These are phyloP conservation scores for Cyclophora albipunctata DNA, from an alignment of 2,888 invertebrate species.

Conservation along the genomic window DNA sequence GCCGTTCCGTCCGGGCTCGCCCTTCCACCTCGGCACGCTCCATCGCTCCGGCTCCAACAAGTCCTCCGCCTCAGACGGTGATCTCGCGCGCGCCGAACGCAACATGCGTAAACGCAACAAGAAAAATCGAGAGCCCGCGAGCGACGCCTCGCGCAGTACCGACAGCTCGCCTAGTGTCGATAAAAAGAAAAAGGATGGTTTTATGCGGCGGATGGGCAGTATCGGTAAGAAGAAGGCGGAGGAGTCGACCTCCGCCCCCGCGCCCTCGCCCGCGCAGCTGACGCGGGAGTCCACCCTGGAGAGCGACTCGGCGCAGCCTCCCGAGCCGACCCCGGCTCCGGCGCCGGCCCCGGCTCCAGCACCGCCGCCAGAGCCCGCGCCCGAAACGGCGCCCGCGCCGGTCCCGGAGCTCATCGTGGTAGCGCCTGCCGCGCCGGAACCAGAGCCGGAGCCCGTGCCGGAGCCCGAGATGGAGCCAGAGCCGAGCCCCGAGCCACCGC, in stretches of 20 bases:
- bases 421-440: background rate
- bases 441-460: slow-evolving; percentile 19
- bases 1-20: slow-evolving; percentile 69
- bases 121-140: slow-evolving; percentile 52
- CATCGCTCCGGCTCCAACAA: slow-evolving; percentile 61
- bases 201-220: slow-evolving; percentile 61
- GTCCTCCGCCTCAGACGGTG: slow-evolving; percentile 67
- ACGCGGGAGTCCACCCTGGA: slow-evolving; percentile 24
- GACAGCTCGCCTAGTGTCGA: slow-evolving; percentile 55
- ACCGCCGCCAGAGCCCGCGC: slow-evolving; percentile 1
- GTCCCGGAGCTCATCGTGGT: background rate
- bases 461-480: slow-evolving; percentile 2
- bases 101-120: slow-evolving; percentile 71
- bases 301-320: slow-evolving; percentile 10
- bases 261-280: background rate
- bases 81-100: slow-evolving; percentile 64
- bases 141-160: slow-evolving; percentile 49
- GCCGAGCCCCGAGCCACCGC: slow-evolving; percentile 18
- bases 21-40: slow-evolving; percentile 69
- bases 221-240: slow-evolving; percentile 54
- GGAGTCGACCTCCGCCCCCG: slow-evolving; percentile 30
- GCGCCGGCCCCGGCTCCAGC: slow-evolving; percentile 18
- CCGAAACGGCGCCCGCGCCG: background rate
- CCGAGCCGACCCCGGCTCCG: slow-evolving; percentile 15
- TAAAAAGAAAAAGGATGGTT: slow-evolving; percentile 56